Evolutionary conservation across 2,888 invertebrate species (phyloP).

Genomic region (Leptura quadrifasciata): DNA sequence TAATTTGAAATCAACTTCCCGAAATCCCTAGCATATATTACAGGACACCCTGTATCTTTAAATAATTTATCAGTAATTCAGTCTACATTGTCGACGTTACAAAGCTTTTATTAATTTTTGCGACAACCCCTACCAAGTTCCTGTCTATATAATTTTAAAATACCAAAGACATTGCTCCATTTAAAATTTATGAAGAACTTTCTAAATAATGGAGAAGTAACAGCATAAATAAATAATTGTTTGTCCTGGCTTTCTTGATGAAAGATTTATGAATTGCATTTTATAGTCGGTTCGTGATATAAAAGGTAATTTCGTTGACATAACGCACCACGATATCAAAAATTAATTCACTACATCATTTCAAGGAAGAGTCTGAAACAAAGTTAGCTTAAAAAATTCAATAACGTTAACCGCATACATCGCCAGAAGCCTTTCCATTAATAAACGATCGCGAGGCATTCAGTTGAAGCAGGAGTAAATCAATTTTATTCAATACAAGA

Average conservation of each 20-base stretch:
- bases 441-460: not conserved
- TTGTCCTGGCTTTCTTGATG: not conserved
- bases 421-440: not conserved
- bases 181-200: not conserved
- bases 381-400: not conserved
- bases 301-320: not conserved
- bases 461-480: slow-evolving; percentile 7
- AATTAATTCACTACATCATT: not conserved
- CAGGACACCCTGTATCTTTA: too few relatives aligned
- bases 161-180: not conserved
- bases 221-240: not conserved
- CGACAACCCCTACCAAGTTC: not conserved
- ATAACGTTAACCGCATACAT: not conserved
- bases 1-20: too few relatives aligned
- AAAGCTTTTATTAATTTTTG: too few relatives aligned
- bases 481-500: slow-evolving; percentile 25
- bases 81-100: too few relatives aligned
- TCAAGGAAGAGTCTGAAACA: not conserved
- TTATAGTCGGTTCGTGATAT: not conserved
- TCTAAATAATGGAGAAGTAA: not conserved
- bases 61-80: too few relatives aligned
- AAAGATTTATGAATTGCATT: not conserved
- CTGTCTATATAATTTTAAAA: not conserved
- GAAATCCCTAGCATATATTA: too few relatives aligned
- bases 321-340: not conserved